A percentile compares a stretch with the other conserved stretches of the same genome.
These are phyloP conservation scores for Phenganax stokvisi DNA, from an alignment of 92 coral and sea anemone genomes.

Conservation along the genomic window DNA sequence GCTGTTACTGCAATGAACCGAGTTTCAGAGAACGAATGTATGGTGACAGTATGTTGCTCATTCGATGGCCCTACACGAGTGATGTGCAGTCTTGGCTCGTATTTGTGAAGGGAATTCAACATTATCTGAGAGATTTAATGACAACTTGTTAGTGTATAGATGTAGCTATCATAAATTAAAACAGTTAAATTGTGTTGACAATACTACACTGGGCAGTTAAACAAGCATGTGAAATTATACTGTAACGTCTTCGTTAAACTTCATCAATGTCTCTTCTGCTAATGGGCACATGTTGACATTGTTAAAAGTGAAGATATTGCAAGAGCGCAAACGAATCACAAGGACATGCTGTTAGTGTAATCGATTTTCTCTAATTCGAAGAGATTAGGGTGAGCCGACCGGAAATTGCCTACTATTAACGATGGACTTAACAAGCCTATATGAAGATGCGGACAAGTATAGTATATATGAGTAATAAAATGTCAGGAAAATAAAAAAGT, in stretches of 20 bases:
- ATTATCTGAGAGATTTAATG: conserved; percentile 60
- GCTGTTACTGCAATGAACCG: conserved; percentile 97
- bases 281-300: not conserved
- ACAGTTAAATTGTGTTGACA: not conserved
- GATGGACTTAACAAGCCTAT: conserved; percentile 21
- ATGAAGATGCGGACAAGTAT: not conserved
- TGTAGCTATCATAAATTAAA: too few species aligned
- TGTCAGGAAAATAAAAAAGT: not conserved
- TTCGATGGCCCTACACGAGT: conserved; percentile 82
- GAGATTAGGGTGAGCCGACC: conserved; percentile 31
- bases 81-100: conserved; percentile 89
- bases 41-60: conserved; percentile 68
- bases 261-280: not conserved
- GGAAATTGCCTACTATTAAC: conserved; percentile 39
- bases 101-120: conserved; percentile 94
- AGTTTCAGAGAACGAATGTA: conserved; percentile 89
- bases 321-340: conserved; percentile 26
- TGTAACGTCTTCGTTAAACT: not conserved
- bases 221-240: not conserved
- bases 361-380: conserved; percentile 36
- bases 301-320: conserved; percentile 12
- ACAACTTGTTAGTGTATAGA: not conserved
- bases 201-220: not conserved
- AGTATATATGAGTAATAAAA: not conserved
- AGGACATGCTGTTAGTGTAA: conserved; percentile 26